phyloP scores from a whole-genome alignment of 2,113 vertebrate species.

The Mus pahari region DNA sequence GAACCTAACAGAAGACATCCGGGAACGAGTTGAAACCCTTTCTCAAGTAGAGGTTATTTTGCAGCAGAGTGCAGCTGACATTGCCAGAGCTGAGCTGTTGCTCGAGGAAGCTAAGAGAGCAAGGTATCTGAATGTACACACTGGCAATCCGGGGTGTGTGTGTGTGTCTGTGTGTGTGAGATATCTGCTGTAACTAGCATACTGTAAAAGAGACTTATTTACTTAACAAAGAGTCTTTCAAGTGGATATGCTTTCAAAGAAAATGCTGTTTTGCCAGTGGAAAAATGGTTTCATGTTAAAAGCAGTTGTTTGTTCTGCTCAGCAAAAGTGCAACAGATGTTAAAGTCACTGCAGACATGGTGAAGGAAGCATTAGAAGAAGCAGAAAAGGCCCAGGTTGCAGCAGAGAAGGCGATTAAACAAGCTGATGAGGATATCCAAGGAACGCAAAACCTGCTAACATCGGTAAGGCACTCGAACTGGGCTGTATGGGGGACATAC shows the following conservation, averaged over 20 bases:
- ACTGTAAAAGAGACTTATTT: background rate
- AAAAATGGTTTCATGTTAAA: background rate
- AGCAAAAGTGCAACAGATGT: conserved; percentile 93
- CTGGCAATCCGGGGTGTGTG: no score
- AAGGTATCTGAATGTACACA: conserved; percentile 85
- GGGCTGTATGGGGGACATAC: rapidly evolving
- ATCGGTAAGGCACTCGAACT: conserved; percentile 86
- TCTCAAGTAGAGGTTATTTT: conserved; percentile 95
- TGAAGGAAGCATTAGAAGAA: conserved; percentile 93
- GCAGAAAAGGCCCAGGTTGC: conserved; percentile 92
- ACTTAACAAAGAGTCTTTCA: background rate
- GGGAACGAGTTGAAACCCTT: conserved; percentile 93
- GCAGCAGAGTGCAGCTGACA: conserved; percentile 93
- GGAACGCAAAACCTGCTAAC: conserved; percentile 93
- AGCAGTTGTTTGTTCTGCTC: conserved; percentile 53
- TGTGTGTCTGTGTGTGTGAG: no score
- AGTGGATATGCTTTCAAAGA: background rate
- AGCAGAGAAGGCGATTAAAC: conserved; percentile 93
- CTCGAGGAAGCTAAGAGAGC: conserved; percentile 93
- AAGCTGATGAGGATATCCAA: conserved; percentile 93
- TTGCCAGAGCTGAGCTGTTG: conserved; percentile 92
- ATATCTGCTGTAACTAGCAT: background rate
- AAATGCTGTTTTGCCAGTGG: background rate
- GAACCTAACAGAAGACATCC: conserved; percentile 94
- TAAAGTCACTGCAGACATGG: conserved; percentile 91